phyloP scores from a whole-genome alignment of 30 jellyfish, hydroid and myxozoan species.

The Catostylus mosaicus region DNA sequence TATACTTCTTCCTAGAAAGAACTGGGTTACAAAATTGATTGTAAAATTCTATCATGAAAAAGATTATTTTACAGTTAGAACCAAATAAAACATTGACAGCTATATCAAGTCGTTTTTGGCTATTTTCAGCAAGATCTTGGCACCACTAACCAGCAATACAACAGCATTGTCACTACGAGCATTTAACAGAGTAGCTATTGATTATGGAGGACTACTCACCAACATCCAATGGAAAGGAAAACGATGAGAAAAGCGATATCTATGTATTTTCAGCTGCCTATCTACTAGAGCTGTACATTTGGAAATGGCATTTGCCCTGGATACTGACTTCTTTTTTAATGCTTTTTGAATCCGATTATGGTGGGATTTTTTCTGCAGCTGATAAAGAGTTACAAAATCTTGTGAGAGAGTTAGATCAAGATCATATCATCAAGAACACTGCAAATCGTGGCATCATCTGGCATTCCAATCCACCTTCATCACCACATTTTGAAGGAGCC shows the following conservation, averaged over 20 bases:
- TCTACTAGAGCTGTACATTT: conserved; percentile 74
- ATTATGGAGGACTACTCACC: conserved; percentile 68
- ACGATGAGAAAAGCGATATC: conserved; percentile 28
- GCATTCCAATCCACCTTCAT: conserved; percentile 61
- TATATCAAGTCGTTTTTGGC: conserved; percentile 35
- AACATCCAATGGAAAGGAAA: conserved; percentile 65
- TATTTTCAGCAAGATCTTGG: conserved; percentile 52
- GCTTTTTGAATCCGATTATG: conserved; percentile 65
- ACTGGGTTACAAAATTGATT: conserved; percentile 32
- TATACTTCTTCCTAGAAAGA: conserved; percentile 51
- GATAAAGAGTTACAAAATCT: conserved; percentile 31
- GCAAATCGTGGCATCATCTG: conserved; percentile 58
- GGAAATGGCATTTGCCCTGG: conserved; percentile 65
- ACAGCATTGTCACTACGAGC: conserved; percentile 44
- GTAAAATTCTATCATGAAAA: conserved; percentile 24
- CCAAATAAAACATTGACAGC: conserved; percentile 27
- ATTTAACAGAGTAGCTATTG: conserved; percentile 54
- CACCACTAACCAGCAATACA: conserved; percentile 51
- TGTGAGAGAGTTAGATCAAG: conserved; percentile 23
- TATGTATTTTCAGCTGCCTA: conserved; percentile 47
- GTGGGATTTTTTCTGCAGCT: conserved; percentile 54
- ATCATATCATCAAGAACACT: too few relatives aligned
- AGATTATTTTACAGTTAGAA: conserved; percentile 15
- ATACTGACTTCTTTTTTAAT: conserved; percentile 58
- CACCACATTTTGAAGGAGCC: conserved; percentile 61